phyloP scores from a whole-genome alignment of 30 jellyfish, hydroid and myxozoan species.

The Aurelia sp. region DNA sequence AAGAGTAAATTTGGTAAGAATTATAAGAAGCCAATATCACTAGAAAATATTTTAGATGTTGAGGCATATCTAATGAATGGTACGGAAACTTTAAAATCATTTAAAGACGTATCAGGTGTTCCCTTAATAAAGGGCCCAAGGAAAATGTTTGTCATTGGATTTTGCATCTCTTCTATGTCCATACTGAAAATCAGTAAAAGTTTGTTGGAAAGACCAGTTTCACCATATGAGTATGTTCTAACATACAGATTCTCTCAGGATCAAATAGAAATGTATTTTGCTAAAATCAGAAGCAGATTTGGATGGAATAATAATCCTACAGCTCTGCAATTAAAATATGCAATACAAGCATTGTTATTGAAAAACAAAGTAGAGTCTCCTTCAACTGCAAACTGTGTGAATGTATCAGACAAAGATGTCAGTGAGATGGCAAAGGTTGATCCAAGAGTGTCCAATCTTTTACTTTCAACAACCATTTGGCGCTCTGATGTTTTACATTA shows the following conservation, averaged over 20 bases:
- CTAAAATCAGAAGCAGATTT: constrained; percentile 40
- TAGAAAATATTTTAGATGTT: neutral
- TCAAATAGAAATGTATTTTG: constrained; percentile 24
- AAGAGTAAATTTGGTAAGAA: too few relatives aligned
- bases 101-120: neutral
- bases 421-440: too few relatives aligned
- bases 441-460: too few relatives aligned
- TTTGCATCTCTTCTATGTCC: constrained; percentile 17
- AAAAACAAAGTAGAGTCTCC: too few relatives aligned
- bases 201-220: too few relatives aligned
- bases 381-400: too few relatives aligned
- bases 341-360: neutral
- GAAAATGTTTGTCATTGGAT: constrained; percentile 23
- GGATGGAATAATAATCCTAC: constrained; percentile 48
- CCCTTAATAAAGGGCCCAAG: constrained; percentile 25
- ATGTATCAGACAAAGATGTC: too few relatives aligned
- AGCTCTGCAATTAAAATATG: constrained; percentile 4
- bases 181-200: neutral
- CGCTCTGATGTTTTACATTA: too few relatives aligned
- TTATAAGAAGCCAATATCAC: constrained; percentile 37
- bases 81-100: neutral
- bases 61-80: neutral
- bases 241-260: constrained; percentile 31
- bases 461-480: too few relatives aligned
- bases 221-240: neutral